phyloP scores from a whole-genome alignment of 1,140 invertebrate genomes.

The Holotrichia oblita region DNA sequence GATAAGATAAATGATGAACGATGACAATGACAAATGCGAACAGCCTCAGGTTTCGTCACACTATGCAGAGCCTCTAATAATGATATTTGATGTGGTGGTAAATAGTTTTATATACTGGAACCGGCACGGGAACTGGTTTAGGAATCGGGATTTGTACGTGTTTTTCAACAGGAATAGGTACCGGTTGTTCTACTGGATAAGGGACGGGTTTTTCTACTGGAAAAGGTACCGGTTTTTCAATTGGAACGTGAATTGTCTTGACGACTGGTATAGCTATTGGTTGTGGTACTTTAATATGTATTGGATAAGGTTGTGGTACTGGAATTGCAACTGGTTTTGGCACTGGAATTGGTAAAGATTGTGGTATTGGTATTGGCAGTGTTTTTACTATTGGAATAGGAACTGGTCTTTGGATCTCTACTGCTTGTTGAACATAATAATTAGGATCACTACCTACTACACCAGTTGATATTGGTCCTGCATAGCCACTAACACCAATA shows the following conservation, averaged over 20 bases:
- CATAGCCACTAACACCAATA: not conserved
- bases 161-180: slow-evolving; percentile 76
- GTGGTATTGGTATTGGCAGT: slow-evolving; percentile 72
- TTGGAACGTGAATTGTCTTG: slow-evolving; percentile 74
- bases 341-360: slow-evolving; percentile 72
- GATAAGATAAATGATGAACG: not conserved
- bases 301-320: slow-evolving; percentile 76
- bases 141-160: slow-evolving; percentile 77
- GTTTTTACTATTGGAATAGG: slow-evolving; percentile 73
- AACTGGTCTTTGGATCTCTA: slow-evolving; percentile 75
- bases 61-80: not conserved
- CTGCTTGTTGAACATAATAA: slow-evolving; percentile 66
- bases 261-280: slow-evolving; percentile 75
- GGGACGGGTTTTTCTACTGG: slow-evolving; percentile 77
- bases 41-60: not conserved
- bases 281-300: slow-evolving; percentile 76
- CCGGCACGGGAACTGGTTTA: slow-evolving; percentile 77
- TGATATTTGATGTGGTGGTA: slow-evolving; percentile 59
- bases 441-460: slow-evolving; percentile 51
- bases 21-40: slow-evolving; percentile 12
- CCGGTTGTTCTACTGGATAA: slow-evolving; percentile 76
- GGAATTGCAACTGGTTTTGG: slow-evolving; percentile 76
- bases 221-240: slow-evolving; percentile 77
- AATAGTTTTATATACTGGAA: slow-evolving; percentile 78
- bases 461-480: not conserved